These are phyloP conservation scores for Scaptomyza montana DNA, from an alignment of 1,140 invertebrate species.

Conservation along the genomic window DNA sequence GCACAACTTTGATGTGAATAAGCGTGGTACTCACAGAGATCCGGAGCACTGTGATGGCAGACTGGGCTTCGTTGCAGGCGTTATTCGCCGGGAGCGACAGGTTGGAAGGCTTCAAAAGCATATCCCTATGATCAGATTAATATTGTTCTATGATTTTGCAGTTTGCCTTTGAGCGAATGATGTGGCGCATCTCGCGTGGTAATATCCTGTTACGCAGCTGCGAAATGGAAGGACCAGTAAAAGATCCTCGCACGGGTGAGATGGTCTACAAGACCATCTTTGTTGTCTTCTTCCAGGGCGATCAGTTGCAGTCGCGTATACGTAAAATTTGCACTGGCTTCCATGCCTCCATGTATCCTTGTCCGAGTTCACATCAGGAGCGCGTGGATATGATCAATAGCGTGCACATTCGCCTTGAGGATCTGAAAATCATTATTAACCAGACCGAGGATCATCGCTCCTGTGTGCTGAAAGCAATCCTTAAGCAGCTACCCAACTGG, in stretches of 20 bases:
- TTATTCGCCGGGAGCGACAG: slow-evolving; percentile 91
- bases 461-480: slow-evolving; percentile 94
- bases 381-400: slow-evolving; percentile 96
- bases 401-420: slow-evolving; percentile 96
- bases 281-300: slow-evolving; percentile 98
- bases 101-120: not conserved
- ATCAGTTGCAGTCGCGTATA: slow-evolving; percentile 96
- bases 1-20: slow-evolving; percentile 70
- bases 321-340: slow-evolving; percentile 99
- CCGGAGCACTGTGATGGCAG: slow-evolving; percentile 87
- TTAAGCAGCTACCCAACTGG: slow-evolving; percentile 97
- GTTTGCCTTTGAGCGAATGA: slow-evolving; percentile 97
- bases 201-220: slow-evolving; percentile 94
- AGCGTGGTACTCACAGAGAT: slow-evolving; percentile 89
- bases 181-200: slow-evolving; percentile 97
- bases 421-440: slow-evolving; percentile 96
- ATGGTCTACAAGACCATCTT: slow-evolving; percentile 97
- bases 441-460: slow-evolving; percentile 98
- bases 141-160: slow-evolving; percentile 83
- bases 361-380: slow-evolving; percentile 95
- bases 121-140: not conserved
- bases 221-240: slow-evolving; percentile 92
- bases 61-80: slow-evolving; percentile 92
- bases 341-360: slow-evolving; percentile 97
- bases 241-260: slow-evolving; percentile 93